A percentile compares a stretch with the other conserved stretches of the same genome.
Conservation (phyloP, 2,113 vertebrate species). For the Sakesphorus luctuosus region DNA sequence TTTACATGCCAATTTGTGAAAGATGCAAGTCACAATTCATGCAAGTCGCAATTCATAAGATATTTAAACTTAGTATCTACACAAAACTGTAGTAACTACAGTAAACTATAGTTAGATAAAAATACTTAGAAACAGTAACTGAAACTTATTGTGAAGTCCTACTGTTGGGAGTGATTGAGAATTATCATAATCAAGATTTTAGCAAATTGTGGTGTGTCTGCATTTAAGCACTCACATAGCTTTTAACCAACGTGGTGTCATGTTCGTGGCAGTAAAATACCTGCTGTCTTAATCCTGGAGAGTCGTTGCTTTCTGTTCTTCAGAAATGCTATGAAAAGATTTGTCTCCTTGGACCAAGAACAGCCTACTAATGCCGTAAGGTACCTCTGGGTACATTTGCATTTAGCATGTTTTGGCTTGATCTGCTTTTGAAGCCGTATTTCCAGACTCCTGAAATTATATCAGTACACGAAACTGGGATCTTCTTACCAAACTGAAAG, state of each 20-base stretch:
- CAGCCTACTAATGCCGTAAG: background rate
- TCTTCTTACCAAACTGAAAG: background rate
- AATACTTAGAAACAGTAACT: background rate
- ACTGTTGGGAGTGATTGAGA: background rate
- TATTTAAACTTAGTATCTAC: background rate
- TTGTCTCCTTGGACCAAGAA: conserved; percentile 3
- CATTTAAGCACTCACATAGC: background rate
- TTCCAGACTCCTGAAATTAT: background rate
- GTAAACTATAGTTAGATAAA: background rate
- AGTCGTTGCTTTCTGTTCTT: conserved; percentile 32
- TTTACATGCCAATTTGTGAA: background rate
- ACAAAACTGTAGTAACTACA: background rate
- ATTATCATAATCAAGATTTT: background rate
- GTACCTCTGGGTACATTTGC: background rate
- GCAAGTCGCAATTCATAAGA: background rate
- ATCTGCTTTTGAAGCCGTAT: conserved; percentile 9
- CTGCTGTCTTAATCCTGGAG: background rate
- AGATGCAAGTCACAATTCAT: background rate
- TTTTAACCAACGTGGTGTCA: background rate
- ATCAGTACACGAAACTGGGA: background rate
- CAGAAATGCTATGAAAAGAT: background rate
- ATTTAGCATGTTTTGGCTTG: background rate
- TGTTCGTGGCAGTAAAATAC: background rate
- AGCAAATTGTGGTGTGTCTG: background rate
- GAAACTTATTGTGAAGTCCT: background rate